Conservation (phyloP, 92 coral and sea anemone species). For the Muricea muricata region DNA sequence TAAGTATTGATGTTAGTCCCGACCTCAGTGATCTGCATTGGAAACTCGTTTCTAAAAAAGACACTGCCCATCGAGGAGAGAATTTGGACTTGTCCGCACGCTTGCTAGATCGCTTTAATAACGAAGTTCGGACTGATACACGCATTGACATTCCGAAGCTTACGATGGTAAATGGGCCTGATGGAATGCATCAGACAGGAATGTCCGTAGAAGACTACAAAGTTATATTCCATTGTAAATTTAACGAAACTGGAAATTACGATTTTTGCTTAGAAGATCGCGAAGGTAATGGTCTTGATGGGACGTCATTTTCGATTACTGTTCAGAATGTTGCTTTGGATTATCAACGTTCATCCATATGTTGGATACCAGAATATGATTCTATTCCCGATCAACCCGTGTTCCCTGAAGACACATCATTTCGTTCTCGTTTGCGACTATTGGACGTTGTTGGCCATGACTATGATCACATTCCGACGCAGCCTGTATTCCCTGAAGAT, state of each 20-base stretch:
- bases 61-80: neutral
- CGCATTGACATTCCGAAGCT: neutral
- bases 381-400: constrained; percentile 13
- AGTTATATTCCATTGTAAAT: neutral
- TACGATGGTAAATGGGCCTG: neutral
- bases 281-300: neutral
- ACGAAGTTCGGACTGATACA: neutral
- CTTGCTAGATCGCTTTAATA: constrained; percentile 18
- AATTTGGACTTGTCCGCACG: neutral
- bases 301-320: neutral
- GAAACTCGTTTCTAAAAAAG: neutral
- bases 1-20: neutral
- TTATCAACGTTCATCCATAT: neutral
- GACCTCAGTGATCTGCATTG: neutral
- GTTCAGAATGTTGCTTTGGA: constrained; percentile 26
- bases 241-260: neutral
- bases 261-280: neutral
- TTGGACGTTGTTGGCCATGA: neutral
- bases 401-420: constrained; percentile 8
- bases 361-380: constrained; percentile 4
- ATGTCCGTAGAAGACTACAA: neutral
- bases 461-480: neutral
- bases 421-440: neutral
- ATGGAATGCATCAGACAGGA: neutral
- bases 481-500: constrained; percentile 23